Evolutionary conservation across 2,797 vertebrate genomes (phyloP).

Genomic region (Calcarius lapponicus): DNA sequence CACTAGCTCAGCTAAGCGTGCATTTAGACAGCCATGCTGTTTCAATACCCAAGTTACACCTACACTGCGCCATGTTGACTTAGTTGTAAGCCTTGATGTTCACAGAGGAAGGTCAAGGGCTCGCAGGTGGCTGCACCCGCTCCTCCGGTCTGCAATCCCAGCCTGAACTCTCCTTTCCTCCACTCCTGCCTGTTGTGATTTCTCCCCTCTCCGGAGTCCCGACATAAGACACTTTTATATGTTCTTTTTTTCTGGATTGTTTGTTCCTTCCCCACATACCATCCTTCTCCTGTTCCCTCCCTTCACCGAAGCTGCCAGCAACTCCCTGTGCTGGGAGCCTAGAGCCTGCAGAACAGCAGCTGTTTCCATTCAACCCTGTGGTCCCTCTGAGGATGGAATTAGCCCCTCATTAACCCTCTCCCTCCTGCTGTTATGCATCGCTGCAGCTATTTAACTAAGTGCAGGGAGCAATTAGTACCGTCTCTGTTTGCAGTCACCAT

Average conservation of each 20-base stretch:
- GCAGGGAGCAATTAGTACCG: not conserved
- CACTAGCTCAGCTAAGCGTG: not conserved
- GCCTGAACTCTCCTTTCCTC: not conserved
- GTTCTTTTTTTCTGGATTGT: not conserved
- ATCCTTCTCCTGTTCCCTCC: not conserved
- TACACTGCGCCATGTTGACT: not conserved
- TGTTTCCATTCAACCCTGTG: not conserved
- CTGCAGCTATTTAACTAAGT: not conserved
- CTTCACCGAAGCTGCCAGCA: not conserved
- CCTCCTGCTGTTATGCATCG: not conserved
- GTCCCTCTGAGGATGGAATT: not conserved
- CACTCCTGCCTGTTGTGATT: not conserved
- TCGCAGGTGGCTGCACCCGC: not conserved
- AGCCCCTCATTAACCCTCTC: not conserved
- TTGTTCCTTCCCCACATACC: not conserved
- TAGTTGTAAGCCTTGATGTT: not conserved
- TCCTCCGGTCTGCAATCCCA: not conserved
- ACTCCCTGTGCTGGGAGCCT: not conserved
- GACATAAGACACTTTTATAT: not conserved
- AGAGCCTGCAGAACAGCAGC: not conserved
- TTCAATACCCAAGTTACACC: not conserved
- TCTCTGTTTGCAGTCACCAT: not conserved
- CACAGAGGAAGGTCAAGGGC: not conserved
- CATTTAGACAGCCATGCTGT: not conserved
- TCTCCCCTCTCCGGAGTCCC: not conserved